phyloP scores from a whole-genome alignment of 1,140 invertebrate species.

The Bradysia coprophila region DNA sequence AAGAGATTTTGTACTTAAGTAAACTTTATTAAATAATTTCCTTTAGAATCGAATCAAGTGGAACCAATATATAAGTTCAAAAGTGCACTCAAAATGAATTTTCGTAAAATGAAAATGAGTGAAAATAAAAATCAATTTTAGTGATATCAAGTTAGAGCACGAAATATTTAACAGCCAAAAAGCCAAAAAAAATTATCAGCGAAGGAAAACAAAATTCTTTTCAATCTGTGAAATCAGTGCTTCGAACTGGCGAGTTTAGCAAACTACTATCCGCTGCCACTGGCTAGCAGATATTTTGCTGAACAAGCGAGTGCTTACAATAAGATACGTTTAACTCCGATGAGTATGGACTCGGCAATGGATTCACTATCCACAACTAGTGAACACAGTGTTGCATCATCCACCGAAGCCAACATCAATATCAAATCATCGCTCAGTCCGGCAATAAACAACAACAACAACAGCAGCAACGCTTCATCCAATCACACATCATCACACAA shows the following conservation, averaged over 20 bases:
- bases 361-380: slow-evolving; percentile 44
- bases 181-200: not conserved
- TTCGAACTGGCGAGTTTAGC: slow-evolving; percentile 2
- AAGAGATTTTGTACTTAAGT: too few species aligned
- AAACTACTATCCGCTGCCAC: slow-evolving; percentile 2
- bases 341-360: slow-evolving; percentile 37
- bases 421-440: slow-evolving; percentile 14
- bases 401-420: slow-evolving; percentile 4
- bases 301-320: not conserved
- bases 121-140: not conserved
- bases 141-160: too few species aligned
- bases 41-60: too few species aligned
- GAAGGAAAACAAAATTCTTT: not conserved
- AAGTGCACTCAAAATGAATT: too few species aligned
- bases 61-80: too few species aligned
- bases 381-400: slow-evolving; percentile 32
- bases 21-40: too few species aligned
- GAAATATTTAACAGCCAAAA: not conserved
- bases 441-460: slow-evolving; percentile 18
- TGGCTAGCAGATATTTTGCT: slow-evolving; percentile 2
- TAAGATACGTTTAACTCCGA: slow-evolving; percentile 1
- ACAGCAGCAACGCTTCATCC: slow-evolving; percentile 21
- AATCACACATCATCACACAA: slow-evolving; percentile 14
- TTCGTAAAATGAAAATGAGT: too few species aligned
- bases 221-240: not conserved